Conservation (phyloP, 2,113 vertebrate species). For the Petromus typicus region DNA sequence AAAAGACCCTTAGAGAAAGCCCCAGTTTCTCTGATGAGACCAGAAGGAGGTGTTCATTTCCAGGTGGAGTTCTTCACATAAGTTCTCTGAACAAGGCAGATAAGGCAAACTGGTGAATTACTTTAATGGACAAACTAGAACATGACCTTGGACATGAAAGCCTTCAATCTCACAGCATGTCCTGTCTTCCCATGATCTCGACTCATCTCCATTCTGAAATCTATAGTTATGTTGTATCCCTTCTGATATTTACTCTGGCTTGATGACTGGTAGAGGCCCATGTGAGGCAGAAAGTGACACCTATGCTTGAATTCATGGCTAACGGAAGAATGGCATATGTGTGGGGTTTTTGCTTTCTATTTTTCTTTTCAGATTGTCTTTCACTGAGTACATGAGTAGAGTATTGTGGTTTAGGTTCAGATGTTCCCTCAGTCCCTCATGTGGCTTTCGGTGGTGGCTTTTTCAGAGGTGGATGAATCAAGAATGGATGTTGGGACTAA, state of each 20-base stretch:
- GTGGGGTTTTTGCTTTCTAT: neutral
- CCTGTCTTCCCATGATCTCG: neutral
- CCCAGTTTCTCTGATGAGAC: conserved; percentile 82
- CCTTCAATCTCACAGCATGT: neutral
- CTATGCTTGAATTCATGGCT: neutral
- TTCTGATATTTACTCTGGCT: neutral
- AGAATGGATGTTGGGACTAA: too few species aligned
- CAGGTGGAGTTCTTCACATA: conserved; percentile 56
- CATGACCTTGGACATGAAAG: conserved; percentile 5
- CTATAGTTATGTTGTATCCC: neutral
- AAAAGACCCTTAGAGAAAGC: conserved; percentile 82
- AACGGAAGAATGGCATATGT: neutral
- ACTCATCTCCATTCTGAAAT: neutral
- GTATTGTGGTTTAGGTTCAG: too few species aligned
- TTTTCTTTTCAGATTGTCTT: neutral
- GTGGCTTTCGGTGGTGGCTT: too few species aligned
- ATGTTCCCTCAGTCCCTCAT: too few species aligned
- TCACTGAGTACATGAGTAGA: neutral
- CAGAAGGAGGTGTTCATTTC: conserved; percentile 64
- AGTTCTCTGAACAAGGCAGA: conserved; percentile 32
- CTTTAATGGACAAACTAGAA: neutral
- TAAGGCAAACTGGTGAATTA: conserved; percentile 44
- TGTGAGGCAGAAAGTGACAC: neutral
- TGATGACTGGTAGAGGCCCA: neutral
- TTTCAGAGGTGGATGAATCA: too few species aligned